phyloP scores from a whole-genome alignment of 2,113 vertebrate genomes.

The Heptranchias perlo region DNA sequence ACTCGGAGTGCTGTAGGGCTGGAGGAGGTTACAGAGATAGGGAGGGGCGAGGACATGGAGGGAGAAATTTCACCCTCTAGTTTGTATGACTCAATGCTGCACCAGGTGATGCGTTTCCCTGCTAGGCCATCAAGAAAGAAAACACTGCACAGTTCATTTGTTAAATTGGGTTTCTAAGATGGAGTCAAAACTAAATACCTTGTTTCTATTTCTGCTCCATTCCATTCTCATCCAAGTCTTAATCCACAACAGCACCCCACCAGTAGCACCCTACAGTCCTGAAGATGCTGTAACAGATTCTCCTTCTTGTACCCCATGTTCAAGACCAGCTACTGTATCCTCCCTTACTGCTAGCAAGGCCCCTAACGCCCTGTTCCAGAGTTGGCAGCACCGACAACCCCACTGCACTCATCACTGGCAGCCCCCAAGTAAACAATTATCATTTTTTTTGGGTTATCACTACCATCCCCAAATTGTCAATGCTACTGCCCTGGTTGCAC shows the following conservation, averaged over 20 bases:
- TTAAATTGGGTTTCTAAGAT: background rate
- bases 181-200: background rate
- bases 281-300: background rate
- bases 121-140: background rate
- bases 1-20: too few relatives aligned
- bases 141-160: background rate
- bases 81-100: background rate
- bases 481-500: background rate
- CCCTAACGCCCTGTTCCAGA: background rate
- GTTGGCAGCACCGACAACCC: background rate
- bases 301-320: background rate
- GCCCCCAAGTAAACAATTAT: too few relatives aligned
- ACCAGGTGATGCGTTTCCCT: background rate
- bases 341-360: background rate
- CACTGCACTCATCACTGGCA: background rate
- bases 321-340: background rate
- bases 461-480: background rate
- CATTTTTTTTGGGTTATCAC: background rate
- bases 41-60: too few relatives aligned
- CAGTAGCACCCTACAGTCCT: background rate
- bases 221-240: background rate
- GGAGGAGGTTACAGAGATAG: too few relatives aligned
- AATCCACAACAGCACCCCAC: background rate
- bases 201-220: background rate
- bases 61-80: background rate